phyloP scores from a whole-genome alignment of 2,888 invertebrate genomes.

The Apotomis betuletana region DNA sequence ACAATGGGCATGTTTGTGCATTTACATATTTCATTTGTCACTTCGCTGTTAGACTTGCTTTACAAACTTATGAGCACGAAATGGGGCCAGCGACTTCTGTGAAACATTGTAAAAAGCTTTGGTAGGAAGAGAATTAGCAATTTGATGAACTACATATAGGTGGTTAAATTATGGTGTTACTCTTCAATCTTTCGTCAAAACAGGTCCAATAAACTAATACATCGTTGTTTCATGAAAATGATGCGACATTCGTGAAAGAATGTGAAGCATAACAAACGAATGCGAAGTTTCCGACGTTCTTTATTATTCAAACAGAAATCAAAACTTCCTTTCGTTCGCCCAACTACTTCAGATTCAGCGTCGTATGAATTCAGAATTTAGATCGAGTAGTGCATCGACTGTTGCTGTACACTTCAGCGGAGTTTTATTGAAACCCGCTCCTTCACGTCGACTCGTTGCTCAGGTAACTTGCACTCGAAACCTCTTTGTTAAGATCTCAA shows the following conservation, averaged over 20 bases:
- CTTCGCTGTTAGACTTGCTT: constrained; percentile 29
- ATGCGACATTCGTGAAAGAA: constrained; percentile 42
- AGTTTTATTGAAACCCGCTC: constrained; percentile 38
- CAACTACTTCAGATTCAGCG: constrained; percentile 55
- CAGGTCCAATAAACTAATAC: not conserved
- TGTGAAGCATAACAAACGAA: constrained; percentile 46
- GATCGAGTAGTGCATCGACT: constrained; percentile 52
- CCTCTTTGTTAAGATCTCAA: constrained; percentile 32
- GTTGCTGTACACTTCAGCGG: constrained; percentile 36
- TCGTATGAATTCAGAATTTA: constrained; percentile 64
- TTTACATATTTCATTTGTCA: constrained; percentile 39
- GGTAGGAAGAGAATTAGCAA: constrained; percentile 4
- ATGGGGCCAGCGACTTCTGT: constrained; percentile 23
- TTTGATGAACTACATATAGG: not conserved
- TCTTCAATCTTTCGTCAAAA: no score
- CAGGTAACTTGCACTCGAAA: constrained; percentile 33
- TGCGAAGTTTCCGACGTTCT: constrained; percentile 53
- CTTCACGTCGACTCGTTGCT: constrained; percentile 21
- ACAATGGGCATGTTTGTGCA: constrained; percentile 39
- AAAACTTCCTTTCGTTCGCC: constrained; percentile 70
- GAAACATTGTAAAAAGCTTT: constrained; percentile 9
- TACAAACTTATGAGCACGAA: constrained; percentile 22
- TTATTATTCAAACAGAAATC: constrained; percentile 68
- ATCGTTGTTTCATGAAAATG: constrained; percentile 14
- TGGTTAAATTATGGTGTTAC: no score